phyloP scores from a whole-genome alignment of 2,113 vertebrate genomes.

The Carlito syrichta region DNA sequence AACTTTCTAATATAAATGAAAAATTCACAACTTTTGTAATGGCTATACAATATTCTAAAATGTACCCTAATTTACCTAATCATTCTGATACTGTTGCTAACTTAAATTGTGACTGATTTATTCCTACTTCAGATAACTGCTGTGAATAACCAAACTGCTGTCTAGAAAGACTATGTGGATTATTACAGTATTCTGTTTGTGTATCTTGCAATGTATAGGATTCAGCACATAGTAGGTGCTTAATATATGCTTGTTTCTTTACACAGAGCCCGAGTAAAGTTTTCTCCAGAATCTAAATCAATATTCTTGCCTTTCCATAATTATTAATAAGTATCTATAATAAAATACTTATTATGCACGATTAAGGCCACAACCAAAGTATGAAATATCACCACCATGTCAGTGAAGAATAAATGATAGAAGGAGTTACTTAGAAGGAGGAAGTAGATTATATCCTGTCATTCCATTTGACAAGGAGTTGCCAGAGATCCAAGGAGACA shows the following conservation, averaged over 20 bases:
- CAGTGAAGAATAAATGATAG: conserved; percentile 26
- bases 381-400: conserved; percentile 9
- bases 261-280: neutral
- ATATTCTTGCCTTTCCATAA: neutral
- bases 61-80: neutral
- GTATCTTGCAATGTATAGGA: neutral
- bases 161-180: neutral
- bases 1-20: conserved; percentile 25
- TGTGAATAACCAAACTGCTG: neutral
- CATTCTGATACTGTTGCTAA: neutral
- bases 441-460: neutral
- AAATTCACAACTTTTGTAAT: neutral
- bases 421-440: neutral
- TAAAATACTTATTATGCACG: neutral
- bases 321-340: no score
- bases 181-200: neutral
- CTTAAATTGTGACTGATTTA: neutral
- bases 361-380: neutral
- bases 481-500: neutral
- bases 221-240: neutral
- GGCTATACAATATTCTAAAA: neutral
- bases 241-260: neutral
- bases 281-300: neutral
- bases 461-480: conserved; percentile 13
- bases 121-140: neutral